Conservation (phyloP, 2,888 invertebrate species). For the Fragum whitleyi region DNA sequence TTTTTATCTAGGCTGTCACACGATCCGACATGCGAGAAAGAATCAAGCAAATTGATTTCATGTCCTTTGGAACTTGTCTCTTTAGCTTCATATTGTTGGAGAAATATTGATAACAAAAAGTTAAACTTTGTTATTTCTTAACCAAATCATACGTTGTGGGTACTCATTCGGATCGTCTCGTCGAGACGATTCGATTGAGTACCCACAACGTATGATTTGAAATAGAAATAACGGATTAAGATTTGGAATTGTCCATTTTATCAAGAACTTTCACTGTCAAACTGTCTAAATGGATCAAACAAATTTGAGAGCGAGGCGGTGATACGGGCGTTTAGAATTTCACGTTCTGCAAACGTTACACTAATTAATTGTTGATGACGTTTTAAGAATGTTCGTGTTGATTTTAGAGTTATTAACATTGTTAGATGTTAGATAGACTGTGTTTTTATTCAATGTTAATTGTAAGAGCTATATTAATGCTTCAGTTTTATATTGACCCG, state of each 20-base stretch:
- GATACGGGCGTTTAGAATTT: slow-evolving; percentile 45
- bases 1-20: slow-evolving; percentile 44
- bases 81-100: background rate
- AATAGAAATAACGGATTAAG: background rate
- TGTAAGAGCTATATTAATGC: slow-evolving; percentile 21
- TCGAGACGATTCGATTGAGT: background rate
- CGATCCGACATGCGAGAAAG: slow-evolving; percentile 24
- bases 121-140: background rate
- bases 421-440: slow-evolving; percentile 22
- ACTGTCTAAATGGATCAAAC: slow-evolving; percentile 8
- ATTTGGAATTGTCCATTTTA: no score
- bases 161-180: background rate
- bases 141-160: background rate
- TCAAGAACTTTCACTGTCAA: no score
- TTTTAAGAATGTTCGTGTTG: slow-evolving; percentile 28
- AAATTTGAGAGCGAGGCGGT: background rate
- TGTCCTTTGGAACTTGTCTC: slow-evolving; percentile 13
- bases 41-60: slow-evolving; percentile 28
- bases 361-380: slow-evolving; percentile 38
- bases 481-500: slow-evolving; percentile 15
- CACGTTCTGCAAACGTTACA: slow-evolving; percentile 50
- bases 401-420: slow-evolving; percentile 27
- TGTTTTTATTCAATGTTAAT: slow-evolving; percentile 14
- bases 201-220: background rate
- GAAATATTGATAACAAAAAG: background rate